Evolutionary conservation across 2,113 vertebrate species (phyloP).

Genomic region (Chitala chitala): DNA sequence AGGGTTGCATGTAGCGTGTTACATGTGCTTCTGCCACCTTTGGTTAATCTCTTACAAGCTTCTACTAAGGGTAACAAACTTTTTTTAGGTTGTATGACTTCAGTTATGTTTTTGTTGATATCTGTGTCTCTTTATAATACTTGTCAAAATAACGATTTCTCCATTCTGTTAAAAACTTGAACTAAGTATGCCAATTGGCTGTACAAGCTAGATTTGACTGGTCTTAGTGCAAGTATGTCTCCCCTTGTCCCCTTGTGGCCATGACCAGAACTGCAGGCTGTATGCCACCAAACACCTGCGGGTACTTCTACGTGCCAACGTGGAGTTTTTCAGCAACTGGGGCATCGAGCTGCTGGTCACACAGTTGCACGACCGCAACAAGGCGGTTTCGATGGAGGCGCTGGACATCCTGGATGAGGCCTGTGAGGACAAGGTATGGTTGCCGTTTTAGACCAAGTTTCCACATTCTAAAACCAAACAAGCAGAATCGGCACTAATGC

Average conservation of each 20-base stretch:
- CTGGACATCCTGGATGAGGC: conserved; percentile 96
- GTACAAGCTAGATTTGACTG: too few species aligned
- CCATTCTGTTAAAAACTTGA: too few species aligned
- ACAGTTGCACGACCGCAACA: conserved; percentile 96
- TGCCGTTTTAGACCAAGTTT: too few species aligned
- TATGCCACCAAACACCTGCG: conserved; percentile 94
- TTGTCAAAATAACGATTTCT: too few species aligned
- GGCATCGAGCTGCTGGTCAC: conserved; percentile 95
- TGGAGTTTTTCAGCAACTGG: conserved; percentile 98
- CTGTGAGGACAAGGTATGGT: conserved; percentile 99
- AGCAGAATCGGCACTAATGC: too few species aligned
- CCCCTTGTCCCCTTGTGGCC: neutral
- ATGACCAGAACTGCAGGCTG: conserved; percentile 74
- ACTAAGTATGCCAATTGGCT: too few species aligned
- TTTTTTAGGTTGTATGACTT: too few species aligned
- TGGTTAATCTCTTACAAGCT: too few species aligned
- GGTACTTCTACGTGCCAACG: conserved; percentile 87
- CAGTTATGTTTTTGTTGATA: too few species aligned
- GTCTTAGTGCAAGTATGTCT: neutral
- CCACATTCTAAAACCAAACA: too few species aligned
- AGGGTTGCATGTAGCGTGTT: neutral
- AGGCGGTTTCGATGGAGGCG: conserved; percentile 88
- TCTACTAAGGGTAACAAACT: too few species aligned
- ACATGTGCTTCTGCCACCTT: neutral
- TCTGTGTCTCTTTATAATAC: too few species aligned